Conservation (phyloP, 2,888 invertebrate genomes). For the Pachliopta kotzebuea region DNA sequence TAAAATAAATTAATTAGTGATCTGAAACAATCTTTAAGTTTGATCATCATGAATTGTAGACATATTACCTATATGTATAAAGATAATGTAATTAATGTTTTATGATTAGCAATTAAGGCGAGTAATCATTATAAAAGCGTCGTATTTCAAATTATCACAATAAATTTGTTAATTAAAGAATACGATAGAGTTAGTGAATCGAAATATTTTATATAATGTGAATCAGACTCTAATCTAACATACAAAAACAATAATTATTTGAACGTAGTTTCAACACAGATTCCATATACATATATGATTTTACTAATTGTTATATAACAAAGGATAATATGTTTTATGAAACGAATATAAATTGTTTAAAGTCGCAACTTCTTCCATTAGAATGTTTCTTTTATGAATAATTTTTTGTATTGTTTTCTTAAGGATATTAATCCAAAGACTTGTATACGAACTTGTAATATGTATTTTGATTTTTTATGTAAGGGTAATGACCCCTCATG, state of each 20-base stretch:
- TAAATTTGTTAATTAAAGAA: not conserved
- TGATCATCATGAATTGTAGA: not conserved
- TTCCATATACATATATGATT: too few species aligned
- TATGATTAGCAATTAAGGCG: not conserved
- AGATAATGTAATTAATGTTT: not conserved
- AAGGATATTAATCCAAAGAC: too few species aligned
- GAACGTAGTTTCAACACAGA: too few species aligned
- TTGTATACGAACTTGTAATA: too few species aligned
- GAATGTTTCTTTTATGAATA: not conserved
- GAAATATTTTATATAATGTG: too few species aligned
- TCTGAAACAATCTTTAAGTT: not conserved
- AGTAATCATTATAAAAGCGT: not conserved
- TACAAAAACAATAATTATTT: too few species aligned
- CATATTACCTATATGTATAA: not conserved
- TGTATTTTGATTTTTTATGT: too few species aligned
- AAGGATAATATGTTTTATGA: not conserved
- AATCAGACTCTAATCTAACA: too few species aligned
- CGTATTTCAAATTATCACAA: not conserved
- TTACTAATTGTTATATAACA: too few species aligned
- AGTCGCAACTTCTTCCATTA: not conserved
- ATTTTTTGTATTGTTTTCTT: too few species aligned
- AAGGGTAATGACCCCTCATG: too few species aligned
- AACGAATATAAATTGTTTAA: not conserved
- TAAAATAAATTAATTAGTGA: not conserved
- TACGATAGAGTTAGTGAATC: too few species aligned